Base-by-base conservation (phyloP, 2,888 invertebrate genomes). In the Eilema depressum region DNA sequence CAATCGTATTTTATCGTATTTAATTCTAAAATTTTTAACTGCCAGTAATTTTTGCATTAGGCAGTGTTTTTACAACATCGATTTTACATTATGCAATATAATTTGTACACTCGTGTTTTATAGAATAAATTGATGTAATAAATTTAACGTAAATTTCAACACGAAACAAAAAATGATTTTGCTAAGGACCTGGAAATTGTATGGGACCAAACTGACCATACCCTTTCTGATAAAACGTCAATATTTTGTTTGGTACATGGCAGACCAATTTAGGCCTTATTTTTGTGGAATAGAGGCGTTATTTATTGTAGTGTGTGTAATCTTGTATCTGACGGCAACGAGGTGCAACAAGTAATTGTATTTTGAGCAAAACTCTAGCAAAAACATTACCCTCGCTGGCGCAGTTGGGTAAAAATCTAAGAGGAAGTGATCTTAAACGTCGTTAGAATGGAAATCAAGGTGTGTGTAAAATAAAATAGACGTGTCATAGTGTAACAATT, bases 171-270 rank as follows among this genome's bases (percentile, higher is more conserved):
- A 7, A 33, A 33, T 33, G 17, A 17, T 41, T 14, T 41, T 4
- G 17, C 14, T 33, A 33, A 30, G 12, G 33, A 37, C 25, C 23
- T 30, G 8, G 25, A 28, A 37, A 63, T 63, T 63, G 37, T 63
- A 37, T 63, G 37, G 63, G 63, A 63, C 63, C 63, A 63, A 63
- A 17, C 37, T 25, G 17, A 25, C 20, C 37, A 63, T 37, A 25
- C 63, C 37, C n/a, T 20, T 25, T 26, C 23, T 33, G n/a, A 30
- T 0, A 57, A 41, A 41, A 41, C 17, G 7, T 47, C 47, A 20
- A 47, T 47, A 47, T 47, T 47, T 53, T 53, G 10, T n/a, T 53
- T n/a, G 10, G n/a, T n/a, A n/a, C 53, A 53, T n/a, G n/a, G 53
- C n/a, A n/a, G 53, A n/a, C 53, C 3, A 8, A n/a, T n/a, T 20